phyloP scores from a whole-genome alignment of 2,797 vertebrate genomes.

The Sebastes cheni region DNA sequence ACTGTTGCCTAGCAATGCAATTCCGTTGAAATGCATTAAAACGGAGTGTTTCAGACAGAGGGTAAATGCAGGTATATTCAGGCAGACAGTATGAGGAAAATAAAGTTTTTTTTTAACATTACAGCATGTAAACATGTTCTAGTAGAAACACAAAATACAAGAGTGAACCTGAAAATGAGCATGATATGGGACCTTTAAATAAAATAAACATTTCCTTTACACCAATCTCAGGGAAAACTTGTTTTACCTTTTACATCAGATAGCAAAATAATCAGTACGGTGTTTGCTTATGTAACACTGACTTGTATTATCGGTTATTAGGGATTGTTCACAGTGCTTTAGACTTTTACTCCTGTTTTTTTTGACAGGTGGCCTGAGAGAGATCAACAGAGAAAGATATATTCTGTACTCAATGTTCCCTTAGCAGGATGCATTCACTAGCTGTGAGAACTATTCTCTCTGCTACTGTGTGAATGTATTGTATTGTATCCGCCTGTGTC shows the following conservation, averaged over 20 bases:
- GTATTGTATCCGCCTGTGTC: constrained; percentile 11
- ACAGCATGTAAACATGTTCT: too few species aligned
- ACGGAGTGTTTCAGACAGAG: too few species aligned
- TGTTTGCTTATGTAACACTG: background rate
- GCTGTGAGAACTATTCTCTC: constrained; percentile 38
- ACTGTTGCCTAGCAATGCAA: too few species aligned
- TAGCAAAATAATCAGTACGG: background rate
- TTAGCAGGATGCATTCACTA: constrained; percentile 20
- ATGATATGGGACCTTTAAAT: too few species aligned
- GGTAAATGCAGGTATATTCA: too few species aligned
- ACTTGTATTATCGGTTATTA: background rate
- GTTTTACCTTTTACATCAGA: background rate
- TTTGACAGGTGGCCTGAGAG: constrained; percentile 28
- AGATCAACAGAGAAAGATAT: constrained; percentile 20
- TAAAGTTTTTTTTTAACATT: too few species aligned
- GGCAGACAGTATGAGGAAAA: too few species aligned
- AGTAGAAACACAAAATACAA: too few species aligned
- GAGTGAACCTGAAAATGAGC: too few species aligned
- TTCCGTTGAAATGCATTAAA: too few species aligned
- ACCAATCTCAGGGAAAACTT: background rate
- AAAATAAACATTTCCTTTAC: background rate
- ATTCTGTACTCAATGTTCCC: constrained; percentile 23
- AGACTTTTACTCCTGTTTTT: background rate
- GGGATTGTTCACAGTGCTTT: background rate
- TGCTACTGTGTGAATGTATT: background rate